These are phyloP conservation scores for Eurypyga helias DNA, from an alignment of 2,113 vertebrate genomes.

Conservation along the genomic window DNA sequence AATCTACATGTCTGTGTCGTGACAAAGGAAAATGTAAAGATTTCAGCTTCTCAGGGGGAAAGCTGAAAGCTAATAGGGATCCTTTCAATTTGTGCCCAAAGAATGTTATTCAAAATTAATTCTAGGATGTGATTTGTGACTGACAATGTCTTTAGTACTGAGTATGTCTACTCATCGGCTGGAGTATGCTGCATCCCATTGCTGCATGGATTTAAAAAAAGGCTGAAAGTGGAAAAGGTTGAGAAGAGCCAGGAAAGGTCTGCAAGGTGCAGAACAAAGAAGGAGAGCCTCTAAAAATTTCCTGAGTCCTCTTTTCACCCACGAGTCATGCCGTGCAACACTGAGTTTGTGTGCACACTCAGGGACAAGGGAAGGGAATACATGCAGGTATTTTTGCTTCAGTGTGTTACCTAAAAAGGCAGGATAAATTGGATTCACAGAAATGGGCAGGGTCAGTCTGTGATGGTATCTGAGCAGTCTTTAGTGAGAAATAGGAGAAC, in stretches of 20 bases:
- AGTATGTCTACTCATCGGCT: background rate
- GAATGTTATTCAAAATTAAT: conserved; percentile 1
- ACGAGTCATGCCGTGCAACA: background rate
- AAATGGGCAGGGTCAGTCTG: background rate
- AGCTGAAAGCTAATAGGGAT: background rate
- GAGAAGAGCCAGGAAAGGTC: background rate
- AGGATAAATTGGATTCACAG: background rate
- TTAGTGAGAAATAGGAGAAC: background rate
- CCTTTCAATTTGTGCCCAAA: background rate
- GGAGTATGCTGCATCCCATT: background rate
- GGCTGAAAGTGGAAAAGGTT: background rate
- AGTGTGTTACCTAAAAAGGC: background rate
- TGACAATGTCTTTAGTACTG: background rate
- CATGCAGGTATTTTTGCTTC: background rate
- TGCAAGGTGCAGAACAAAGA: background rate
- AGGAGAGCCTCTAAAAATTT: background rate
- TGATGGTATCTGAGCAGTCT: background rate
- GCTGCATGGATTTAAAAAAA: background rate
- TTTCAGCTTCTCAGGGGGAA: background rate
- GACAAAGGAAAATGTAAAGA: conserved; percentile 13
- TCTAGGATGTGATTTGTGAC: background rate
- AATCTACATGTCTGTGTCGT: conserved; percentile 17
- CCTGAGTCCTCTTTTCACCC: background rate
- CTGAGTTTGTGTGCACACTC: background rate
- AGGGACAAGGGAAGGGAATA: background rate